Evolutionary conservation across 2,888 invertebrate species (phyloP), one percentile per base, ranked within the genome.

Genomic region (Cataglyphis cursor): DNA sequence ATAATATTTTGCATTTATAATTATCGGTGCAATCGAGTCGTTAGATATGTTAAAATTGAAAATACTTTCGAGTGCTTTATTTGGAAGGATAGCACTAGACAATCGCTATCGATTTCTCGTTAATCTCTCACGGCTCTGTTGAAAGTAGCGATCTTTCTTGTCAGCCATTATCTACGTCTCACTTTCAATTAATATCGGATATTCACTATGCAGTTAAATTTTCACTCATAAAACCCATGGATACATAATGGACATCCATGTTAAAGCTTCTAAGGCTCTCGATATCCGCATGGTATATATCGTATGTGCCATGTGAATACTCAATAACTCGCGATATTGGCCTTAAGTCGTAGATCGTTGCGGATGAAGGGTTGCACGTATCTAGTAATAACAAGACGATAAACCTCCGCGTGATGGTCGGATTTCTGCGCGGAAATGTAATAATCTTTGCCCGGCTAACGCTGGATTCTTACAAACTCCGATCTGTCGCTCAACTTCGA

Each of bases 391-490:
- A 72, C 28, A 59, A 65, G 59, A 78, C 68, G 65, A 68, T 82
- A 73, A 83, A 66, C 73, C 73, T 38, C 51, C 64, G 18, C 28
- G 75, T 65, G 84, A 76, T 83, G 64, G 80, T 74, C 62, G 83
- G 78, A 78, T 80, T 84, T 88, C 81, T 76, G 18, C 35, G 82
- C 51, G 74, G 87, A 89, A 88, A 90, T 84, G 89, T 85, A 90
- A 90, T 90, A 90, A 90, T 88, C 86, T 88, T 88, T 88, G 82
- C 83, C 70, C 72, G 74, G 75, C 85, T 84, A 86, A 83, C 72
- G 83, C 54, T 31, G 82, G 86, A 87, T 85, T 82, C 81, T 61
- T 35, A 81, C 73, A 78, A 75, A 83, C 86, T 83, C 70, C 80
- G 41, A 59, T 54, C 72, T 81, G 87, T 87, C 89, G 84, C 85